Evolutionary conservation across 2,113 vertebrate species (phyloP).

Genomic region (Phylloscopus whistleri): DNA sequence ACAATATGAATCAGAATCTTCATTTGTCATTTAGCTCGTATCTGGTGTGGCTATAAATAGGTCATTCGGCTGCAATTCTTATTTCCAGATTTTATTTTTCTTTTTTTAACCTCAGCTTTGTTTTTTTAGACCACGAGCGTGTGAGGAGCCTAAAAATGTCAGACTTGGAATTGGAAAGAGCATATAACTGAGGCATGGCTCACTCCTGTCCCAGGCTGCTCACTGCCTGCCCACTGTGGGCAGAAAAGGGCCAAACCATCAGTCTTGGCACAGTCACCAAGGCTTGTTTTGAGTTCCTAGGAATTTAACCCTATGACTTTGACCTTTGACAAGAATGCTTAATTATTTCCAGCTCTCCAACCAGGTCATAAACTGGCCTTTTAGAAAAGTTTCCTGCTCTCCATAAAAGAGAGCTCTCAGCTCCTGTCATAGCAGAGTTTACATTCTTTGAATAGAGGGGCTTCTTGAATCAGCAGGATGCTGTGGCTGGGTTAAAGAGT

Average conservation of each 20-base stretch:
- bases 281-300: constrained; percentile 37
- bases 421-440: constrained; percentile 20
- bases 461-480: neutral
- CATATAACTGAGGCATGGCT: neutral
- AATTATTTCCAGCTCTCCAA: constrained; percentile 64
- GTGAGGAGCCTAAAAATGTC: neutral
- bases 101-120: neutral
- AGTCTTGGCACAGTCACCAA: neutral
- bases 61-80: neutral
- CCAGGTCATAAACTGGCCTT: constrained; percentile 18
- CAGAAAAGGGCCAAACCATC: neutral
- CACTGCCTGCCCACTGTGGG: neutral
- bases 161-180: neutral
- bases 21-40: neutral
- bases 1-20: neutral
- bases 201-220: neutral
- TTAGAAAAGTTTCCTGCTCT: constrained; percentile 30
- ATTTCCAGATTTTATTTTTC: neutral
- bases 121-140: neutral
- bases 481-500: neutral
- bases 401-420: neutral
- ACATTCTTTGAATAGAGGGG: constrained; percentile 14
- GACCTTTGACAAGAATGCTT: constrained; percentile 62
- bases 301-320: constrained; percentile 65
- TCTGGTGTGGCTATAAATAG: constrained; percentile 39